Evolutionary conservation across 2,797 vertebrate species (phyloP).

Genomic region (Coluber constrictor): DNA sequence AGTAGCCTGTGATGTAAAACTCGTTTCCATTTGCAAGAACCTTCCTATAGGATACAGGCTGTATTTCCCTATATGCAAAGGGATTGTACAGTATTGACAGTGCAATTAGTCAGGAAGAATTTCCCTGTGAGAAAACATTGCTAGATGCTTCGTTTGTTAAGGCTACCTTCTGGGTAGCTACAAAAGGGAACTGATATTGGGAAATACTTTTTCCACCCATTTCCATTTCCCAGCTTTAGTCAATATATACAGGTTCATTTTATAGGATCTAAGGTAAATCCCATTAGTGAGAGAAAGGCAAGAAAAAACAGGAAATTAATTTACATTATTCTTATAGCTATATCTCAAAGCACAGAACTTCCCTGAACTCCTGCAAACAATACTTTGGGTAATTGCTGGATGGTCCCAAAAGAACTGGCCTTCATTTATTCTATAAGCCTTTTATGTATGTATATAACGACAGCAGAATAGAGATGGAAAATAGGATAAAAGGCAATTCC

Average conservation of each 20-base stretch:
- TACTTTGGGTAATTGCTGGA: background rate
- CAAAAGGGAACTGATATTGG: background rate
- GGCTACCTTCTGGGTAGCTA: background rate
- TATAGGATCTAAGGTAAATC: background rate
- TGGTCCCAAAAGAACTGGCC: background rate
- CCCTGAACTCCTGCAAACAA: background rate
- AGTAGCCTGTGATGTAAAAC: background rate
- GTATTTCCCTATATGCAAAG: constrained; percentile 35
- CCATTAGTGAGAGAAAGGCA: background rate
- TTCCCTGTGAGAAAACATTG: background rate
- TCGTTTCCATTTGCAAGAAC: background rate
- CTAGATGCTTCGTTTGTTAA: background rate
- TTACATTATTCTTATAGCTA: background rate
- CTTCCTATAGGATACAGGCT: background rate
- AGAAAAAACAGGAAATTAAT: background rate
- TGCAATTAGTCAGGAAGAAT: background rate
- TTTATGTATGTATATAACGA: background rate
- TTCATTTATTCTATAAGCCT: background rate
- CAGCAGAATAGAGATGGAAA: background rate
- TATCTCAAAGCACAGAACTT: background rate
- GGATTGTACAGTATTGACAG: background rate
- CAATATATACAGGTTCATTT: background rate
- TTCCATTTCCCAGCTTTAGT: background rate
- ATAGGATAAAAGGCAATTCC: background rate
- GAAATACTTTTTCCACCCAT: background rate